phyloP scores from a whole-genome alignment of 2,113 vertebrate genomes.

The Mobula hypostoma region DNA sequence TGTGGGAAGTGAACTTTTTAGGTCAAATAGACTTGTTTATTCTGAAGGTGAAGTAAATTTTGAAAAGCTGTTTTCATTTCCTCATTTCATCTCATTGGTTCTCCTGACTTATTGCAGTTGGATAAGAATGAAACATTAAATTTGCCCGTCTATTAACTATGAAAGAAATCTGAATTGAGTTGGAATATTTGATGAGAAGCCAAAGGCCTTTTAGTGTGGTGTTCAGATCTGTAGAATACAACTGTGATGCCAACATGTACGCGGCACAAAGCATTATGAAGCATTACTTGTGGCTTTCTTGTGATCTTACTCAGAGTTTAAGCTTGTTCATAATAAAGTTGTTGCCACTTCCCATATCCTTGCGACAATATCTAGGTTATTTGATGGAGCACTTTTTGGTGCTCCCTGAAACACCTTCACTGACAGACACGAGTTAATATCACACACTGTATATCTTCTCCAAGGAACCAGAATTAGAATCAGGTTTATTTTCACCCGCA shows the following conservation, averaged over 20 bases:
- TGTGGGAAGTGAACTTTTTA: background rate
- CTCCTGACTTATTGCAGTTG: background rate
- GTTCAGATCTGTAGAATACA: background rate
- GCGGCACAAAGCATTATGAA: background rate
- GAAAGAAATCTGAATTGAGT: background rate
- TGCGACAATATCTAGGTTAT: background rate
- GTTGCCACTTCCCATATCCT: background rate
- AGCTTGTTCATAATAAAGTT: background rate
- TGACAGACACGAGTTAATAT: too few species aligned
- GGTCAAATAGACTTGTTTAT: background rate
- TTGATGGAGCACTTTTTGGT: too few species aligned
- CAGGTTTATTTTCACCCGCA: too few species aligned
- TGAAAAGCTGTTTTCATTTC: background rate
- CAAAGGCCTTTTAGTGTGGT: background rate
- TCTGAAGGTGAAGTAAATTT: background rate
- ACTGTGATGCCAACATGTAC: background rate
- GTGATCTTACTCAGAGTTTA: background rate
- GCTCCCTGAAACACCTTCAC: too few species aligned
- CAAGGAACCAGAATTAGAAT: too few species aligned
- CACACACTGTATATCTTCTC: too few species aligned
- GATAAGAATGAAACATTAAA: background rate
- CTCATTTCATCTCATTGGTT: background rate
- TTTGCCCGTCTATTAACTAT: background rate
- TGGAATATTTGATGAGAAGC: too few species aligned
- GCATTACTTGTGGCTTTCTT: background rate